Percentiles rank a stretch among this genome's conserved stretches.
These are phyloP conservation scores for Anguilla marmorata DNA, from an alignment of 2,797 vertebrate genomes.

Conservation along the genomic window DNA sequence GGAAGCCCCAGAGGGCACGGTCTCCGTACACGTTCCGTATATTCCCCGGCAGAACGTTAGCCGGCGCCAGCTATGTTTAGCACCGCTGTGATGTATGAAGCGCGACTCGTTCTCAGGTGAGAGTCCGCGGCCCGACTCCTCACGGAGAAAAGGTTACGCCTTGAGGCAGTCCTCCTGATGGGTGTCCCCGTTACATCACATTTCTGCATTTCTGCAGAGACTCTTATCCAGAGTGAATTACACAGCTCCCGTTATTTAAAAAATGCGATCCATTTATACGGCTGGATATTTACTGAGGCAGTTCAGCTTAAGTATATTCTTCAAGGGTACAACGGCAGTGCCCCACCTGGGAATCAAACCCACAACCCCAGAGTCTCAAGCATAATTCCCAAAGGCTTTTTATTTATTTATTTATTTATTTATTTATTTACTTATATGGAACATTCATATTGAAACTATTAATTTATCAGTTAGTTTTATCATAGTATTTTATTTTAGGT, in stretches of 20 bases:
- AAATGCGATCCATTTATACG: background rate
- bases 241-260: background rate
- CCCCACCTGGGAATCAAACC: background rate
- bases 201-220: background rate
- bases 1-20: background rate
- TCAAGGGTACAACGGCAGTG: background rate
- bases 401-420: background rate
- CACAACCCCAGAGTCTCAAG: background rate
- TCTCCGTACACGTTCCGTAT: background rate
- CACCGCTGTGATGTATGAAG: background rate
- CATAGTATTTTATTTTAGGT: no score
- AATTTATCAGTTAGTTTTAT: no score
- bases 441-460: no score
- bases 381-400: background rate
- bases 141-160: background rate
- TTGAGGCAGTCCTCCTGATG: constrained; percentile 1
- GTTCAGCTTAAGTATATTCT: background rate
- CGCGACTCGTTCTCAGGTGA: background rate
- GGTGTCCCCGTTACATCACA: background rate
- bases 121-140: background rate
- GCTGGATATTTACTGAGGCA: background rate
- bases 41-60: background rate
- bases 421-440: background rate
- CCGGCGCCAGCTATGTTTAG: background rate
- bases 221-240: background rate